Base-by-base conservation (phyloP, 1,140 invertebrate genomes). In the Sogatella furcifera region DNA sequence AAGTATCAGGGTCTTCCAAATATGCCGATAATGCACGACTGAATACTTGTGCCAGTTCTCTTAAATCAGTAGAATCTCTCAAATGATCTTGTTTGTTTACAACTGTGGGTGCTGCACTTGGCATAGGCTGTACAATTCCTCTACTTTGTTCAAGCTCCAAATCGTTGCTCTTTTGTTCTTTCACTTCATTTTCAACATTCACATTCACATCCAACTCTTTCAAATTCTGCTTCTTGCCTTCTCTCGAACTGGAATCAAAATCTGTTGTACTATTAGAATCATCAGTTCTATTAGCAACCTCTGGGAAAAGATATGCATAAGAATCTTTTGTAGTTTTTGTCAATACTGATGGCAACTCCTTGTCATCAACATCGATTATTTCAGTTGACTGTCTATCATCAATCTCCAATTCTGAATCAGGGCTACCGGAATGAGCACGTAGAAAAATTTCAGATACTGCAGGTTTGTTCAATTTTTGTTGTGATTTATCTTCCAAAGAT, bases 11-110 rank as follows among this genome's bases (percentile, higher is more conserved):
- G 73, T 90, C 85, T 69, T 90, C 83, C 5, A 91, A 73, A 68
- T 90, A 91, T 5, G 85, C 86, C 1, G 86, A 87, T 6, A 91
- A 70, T 0, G 88, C 88, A 65, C 88, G 82, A 0, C 87, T 89
- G 67, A 91, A 91, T 1, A 90, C 85, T 73, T 88, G 84, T 1
- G 88, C 88, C 1, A 91, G 71, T 73, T 89, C 84, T 46, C 88
- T 76, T 0, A 89, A 79, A 68, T 86, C 70, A 13, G 63, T 62
- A 0, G 69, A 67, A 60, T 67, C 62, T 61, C 62, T 62, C 13
- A 64, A 43, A 60, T 64, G 59, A 49, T 49, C 46, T 13, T 38
- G 21, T 24, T 62, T 49, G 19, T 82, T 0, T 83, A 84, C 19
- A 66, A 71, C 17, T 71, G 69, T 62, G n/a, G 70, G 73, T 11